These are phyloP conservation scores for Glandiceps talaboti DNA, from an alignment of 53 echinoderm and acorn worm species.

Conservation along the genomic window DNA sequence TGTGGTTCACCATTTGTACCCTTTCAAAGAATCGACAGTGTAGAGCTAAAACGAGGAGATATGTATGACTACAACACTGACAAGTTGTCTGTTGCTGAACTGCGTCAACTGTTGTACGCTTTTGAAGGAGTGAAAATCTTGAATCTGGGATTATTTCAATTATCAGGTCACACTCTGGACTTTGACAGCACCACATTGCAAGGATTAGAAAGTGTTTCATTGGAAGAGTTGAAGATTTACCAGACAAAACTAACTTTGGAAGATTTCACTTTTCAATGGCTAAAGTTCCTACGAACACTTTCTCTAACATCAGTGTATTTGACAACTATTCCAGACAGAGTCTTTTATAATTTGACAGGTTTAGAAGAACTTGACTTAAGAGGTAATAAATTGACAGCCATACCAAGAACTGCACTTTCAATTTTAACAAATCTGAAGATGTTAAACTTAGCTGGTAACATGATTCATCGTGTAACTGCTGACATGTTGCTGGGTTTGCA, in stretches of 20 bases:
- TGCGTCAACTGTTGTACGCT: too few relatives aligned
- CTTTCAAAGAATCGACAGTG: too few relatives aligned
- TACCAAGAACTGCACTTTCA: neutral
- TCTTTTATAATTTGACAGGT: neutral
- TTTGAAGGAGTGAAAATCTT: too few relatives aligned
- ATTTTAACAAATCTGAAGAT: neutral
- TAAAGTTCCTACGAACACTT: neutral
- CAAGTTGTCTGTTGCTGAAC: too few relatives aligned
- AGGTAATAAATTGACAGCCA: neutral
- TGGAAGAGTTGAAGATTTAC: neutral
- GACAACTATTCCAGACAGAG: neutral
- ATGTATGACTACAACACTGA: too few relatives aligned
- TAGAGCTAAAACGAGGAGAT: too few relatives aligned
- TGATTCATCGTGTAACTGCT: neutral
- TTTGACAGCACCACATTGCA: neutral
- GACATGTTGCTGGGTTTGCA: neutral
- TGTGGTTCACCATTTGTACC: neutral
- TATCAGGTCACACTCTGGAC: too few relatives aligned
- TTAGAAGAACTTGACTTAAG: neutral
- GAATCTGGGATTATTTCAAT: too few relatives aligned
- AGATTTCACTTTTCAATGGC: neutral
- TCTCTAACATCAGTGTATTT: neutral
- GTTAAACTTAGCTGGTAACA: neutral
- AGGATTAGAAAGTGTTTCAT: neutral
- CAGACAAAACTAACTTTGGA: neutral